A percentile compares a stretch with the other conserved stretches of the same genome.
phyloP scores from a whole-genome alignment of 2,888 invertebrate genomes.

The Anodontia alba region DNA sequence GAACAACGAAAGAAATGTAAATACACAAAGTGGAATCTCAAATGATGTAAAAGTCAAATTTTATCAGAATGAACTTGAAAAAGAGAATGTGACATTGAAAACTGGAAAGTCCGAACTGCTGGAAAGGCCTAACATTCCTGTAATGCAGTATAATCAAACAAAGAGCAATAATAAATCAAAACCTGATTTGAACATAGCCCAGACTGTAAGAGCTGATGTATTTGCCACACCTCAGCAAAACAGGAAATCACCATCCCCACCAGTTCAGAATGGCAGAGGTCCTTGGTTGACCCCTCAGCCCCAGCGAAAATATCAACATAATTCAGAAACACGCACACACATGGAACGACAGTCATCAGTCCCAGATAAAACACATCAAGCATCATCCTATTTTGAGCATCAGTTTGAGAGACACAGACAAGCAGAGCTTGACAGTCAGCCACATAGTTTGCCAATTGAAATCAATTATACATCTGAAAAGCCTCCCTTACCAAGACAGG shows the following conservation, averaged over 20 bases:
- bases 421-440: conserved; percentile 35
- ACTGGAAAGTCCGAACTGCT: neutral
- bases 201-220: conserved; percentile 26
- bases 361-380: conserved; percentile 15
- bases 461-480: conserved; percentile 29
- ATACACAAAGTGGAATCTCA: conserved; percentile 20
- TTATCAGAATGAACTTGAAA: conserved; percentile 52
- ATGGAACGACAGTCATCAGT: conserved; percentile 56
- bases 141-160: neutral
- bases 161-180: conserved; percentile 7
- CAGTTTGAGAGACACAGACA: conserved; percentile 32
- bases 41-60: conserved; percentile 45
- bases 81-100: conserved; percentile 1
- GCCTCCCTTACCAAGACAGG: conserved; percentile 50
- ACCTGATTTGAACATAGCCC: neutral
- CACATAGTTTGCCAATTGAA: conserved; percentile 46
- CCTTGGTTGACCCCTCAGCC: conserved; percentile 72
- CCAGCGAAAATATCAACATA: conserved; percentile 47
- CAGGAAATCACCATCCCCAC: conserved; percentile 50
- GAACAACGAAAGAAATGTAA: conserved; percentile 48
- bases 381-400: conserved; percentile 22
- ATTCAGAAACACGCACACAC: conserved; percentile 8
- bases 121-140: neutral
- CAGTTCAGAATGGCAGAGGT: conserved; percentile 25
- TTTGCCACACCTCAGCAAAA: conserved; percentile 53